A percentile compares a stretch with the other conserved stretches of the same genome.
These are phyloP conservation scores for Oligia strigilis DNA, from an alignment of 2,888 invertebrate species.

Conservation along the genomic window DNA sequence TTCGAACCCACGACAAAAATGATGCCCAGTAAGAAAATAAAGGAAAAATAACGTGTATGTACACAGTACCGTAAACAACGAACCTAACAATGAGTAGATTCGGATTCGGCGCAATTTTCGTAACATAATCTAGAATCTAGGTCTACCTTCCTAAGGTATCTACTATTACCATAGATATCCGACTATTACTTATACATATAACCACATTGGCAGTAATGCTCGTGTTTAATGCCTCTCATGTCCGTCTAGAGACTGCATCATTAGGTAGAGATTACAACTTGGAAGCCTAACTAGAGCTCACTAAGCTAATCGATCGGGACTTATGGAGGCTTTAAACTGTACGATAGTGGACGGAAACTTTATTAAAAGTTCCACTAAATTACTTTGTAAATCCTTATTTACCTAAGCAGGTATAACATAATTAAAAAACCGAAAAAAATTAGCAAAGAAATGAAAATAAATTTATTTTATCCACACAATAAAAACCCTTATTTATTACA, in stretches of 20 bases:
- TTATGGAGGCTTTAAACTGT: neutral
- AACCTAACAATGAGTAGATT: no score
- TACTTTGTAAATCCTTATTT: neutral
- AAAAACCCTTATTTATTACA: no score
- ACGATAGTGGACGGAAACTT: neutral
- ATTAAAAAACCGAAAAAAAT: no score
- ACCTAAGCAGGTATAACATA: neutral
- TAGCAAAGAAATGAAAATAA: neutral
- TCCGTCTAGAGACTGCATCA: neutral
- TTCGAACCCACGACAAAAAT: no score
- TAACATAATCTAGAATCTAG: neutral
- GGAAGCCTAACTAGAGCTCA: neutral
- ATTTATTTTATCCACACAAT: no score
- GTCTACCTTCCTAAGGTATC: neutral
- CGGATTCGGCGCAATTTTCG: neutral
- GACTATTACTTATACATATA: neutral
- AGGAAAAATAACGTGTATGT: no score
- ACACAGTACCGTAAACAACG: no score
- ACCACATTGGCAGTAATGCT: neutral
- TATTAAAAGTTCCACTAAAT: neutral
- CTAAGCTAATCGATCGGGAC: neutral
- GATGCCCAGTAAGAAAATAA: no score
- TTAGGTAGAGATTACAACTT: conserved; percentile 14
- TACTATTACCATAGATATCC: no score
- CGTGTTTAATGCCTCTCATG: conserved; percentile 14